Conservation (phyloP, 2,797 vertebrate species). For the Mus spretus region DNA sequence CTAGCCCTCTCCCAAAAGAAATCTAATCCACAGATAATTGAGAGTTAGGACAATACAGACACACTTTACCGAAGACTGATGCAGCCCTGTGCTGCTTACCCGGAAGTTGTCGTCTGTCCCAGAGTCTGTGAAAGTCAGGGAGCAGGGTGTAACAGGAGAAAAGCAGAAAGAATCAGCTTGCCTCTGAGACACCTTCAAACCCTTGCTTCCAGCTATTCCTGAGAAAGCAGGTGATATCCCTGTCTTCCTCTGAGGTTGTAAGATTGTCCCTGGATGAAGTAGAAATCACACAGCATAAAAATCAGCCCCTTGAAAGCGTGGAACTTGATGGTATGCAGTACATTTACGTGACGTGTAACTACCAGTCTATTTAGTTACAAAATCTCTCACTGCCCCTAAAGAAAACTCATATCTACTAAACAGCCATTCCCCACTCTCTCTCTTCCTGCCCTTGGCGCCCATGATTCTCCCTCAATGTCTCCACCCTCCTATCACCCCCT, state of each 20-base stretch:
- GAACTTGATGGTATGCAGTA: not conserved
- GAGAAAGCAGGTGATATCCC: not conserved
- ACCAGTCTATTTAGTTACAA: not conserved
- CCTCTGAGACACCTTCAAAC: not conserved
- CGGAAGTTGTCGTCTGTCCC: not conserved
- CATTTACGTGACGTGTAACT: not conserved
- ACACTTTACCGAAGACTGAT: not conserved
- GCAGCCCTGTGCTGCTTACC: not conserved
- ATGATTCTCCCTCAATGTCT: not conserved
- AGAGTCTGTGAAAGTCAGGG: not conserved
- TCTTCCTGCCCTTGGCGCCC: not conserved
- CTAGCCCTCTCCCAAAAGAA: not conserved
- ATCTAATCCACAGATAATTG: not conserved
- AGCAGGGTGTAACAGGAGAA: too few relatives aligned
- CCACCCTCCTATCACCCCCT: not conserved
- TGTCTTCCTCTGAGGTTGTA: not conserved
- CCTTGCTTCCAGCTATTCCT: not conserved
- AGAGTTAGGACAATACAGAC: too few relatives aligned
- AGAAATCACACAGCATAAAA: constrained; percentile 32
- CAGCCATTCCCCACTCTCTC: not conserved
- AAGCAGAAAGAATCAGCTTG: not conserved
- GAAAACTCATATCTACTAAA: not conserved
- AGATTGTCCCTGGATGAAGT: not conserved
- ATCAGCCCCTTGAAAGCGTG: not conserved
- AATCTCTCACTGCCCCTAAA: not conserved